Conservation (phyloP, 2,888 invertebrate genomes). For the Arrhopalites spinosus region DNA sequence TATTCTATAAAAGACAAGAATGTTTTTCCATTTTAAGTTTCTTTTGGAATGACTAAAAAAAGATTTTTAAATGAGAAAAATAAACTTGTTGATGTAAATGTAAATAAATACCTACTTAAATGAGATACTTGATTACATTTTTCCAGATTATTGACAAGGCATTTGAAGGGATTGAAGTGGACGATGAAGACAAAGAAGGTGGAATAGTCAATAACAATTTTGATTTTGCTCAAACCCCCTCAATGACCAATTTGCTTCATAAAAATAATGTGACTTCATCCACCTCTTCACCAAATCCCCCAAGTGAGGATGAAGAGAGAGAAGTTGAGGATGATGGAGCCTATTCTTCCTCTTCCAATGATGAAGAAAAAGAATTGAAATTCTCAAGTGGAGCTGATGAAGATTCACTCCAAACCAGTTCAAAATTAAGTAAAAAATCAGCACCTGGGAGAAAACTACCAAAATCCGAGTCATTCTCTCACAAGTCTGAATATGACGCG, state of each 20-base stretch:
- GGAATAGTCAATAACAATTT: constrained; percentile 26
- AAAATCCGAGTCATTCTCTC: constrained; percentile 55
- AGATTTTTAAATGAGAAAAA: not conserved
- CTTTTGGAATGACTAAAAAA: not conserved
- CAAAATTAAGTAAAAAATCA: not conserved
- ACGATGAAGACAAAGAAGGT: not conserved
- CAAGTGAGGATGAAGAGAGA: constrained; percentile 26
- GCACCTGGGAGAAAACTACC: constrained; percentile 46
- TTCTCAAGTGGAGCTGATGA: constrained; percentile 17
- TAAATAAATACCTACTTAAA: too few relatives aligned
- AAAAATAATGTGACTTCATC: not conserved
- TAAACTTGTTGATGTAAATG: not conserved
- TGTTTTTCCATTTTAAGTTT: not conserved
- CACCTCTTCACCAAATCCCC: constrained; percentile 8
- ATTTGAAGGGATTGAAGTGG: constrained; percentile 36
- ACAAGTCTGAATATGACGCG: constrained; percentile 52
- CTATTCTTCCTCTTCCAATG: constrained; percentile 19
- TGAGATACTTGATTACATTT: too few relatives aligned
- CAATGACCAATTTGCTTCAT: not conserved
- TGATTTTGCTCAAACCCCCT: constrained; percentile 22
- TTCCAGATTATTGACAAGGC: constrained; percentile 39
- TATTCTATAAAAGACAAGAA: too few relatives aligned
- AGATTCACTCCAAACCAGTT: not conserved
- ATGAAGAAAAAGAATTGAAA: constrained; percentile 31
- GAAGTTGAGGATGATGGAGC: constrained; percentile 19